Base-by-base conservation (phyloP, 2,888 invertebrate genomes). In the Cantharis nigra region DNA sequence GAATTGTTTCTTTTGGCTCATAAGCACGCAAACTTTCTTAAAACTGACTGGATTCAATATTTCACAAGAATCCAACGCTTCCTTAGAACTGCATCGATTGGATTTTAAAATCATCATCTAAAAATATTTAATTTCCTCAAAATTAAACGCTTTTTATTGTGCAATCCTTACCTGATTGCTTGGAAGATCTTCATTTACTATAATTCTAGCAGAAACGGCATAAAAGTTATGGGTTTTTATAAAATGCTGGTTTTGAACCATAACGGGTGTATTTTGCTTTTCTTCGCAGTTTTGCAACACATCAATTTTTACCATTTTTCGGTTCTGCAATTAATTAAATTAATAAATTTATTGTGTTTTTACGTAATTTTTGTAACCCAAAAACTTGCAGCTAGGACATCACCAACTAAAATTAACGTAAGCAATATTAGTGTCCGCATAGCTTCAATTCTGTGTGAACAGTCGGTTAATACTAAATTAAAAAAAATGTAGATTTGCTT, bases 1-100 rank as follows among this genome's bases (percentile, higher is more conserved):
- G 7, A 85, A 80, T 72, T 81, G 81, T 67, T 81, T 78, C 63
- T 81, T 80, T n/a, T 73, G 75, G 16, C 76, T 76, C n/a, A 85
- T 28, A 71, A 84, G 70, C 14, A 70, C 71, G 78, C 85, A 85
- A 33, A 85, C 80, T 69, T 81, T 81, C 65, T 80, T 83, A 11
- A 85, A 67, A 75, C 76, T 80, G 16, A 85, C 75, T 3, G 83
- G 83, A 62, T 81, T 83, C 62, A 84, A 84, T 9, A 79, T 77
- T 80, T 85, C 85, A 73, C 85, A 85, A 11, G 84, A 81, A 80
- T 85, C 85, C 18, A 84, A 76, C 13, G 83, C 79, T 23, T 85
- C 85, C 70, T 82, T 80, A 23, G 80, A 81, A 4, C 69, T 74
- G 78, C 85, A 85, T 75, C 85, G 79, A 73, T 75, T 81, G 14